phyloP scores from a whole-genome alignment of 1,140 invertebrate genomes.

The Drosophila nikananu region DNA sequence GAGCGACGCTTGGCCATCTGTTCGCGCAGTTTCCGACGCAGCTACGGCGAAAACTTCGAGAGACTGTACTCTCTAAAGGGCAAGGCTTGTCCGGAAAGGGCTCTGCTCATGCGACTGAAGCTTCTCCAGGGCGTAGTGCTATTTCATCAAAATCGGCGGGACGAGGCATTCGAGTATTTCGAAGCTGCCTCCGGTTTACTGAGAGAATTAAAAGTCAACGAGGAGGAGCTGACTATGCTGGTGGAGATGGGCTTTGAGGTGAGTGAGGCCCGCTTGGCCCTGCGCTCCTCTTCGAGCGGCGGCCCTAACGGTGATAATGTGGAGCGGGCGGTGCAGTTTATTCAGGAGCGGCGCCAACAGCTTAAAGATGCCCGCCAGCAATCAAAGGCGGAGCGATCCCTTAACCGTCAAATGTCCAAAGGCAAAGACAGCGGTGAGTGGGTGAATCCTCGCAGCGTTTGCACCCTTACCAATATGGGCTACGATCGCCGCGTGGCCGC shows the following conservation, averaged over 20 bases:
- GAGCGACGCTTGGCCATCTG: slow-evolving; percentile 88
- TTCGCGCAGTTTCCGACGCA: slow-evolving; percentile 88
- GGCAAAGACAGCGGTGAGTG: slow-evolving; percentile 53
- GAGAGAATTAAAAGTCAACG: slow-evolving; percentile 88
- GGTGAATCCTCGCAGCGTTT: slow-evolving; percentile 85
- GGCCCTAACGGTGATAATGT: slow-evolving; percentile 87
- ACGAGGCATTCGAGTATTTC: slow-evolving; percentile 87
- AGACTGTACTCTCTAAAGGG: slow-evolving; percentile 90
- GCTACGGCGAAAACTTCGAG: slow-evolving; percentile 90
- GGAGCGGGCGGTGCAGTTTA: slow-evolving; percentile 88
- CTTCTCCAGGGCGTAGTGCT: slow-evolving; percentile 91
- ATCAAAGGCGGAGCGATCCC: slow-evolving; percentile 86
- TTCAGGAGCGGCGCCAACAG: slow-evolving; percentile 87
- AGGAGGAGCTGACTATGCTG: slow-evolving; percentile 86
- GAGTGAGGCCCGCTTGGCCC: slow-evolving; percentile 88
- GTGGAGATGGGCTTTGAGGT: slow-evolving; percentile 88
- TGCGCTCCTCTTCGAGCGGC: slow-evolving; percentile 86
- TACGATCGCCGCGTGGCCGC: slow-evolving; percentile 87
- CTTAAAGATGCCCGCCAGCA: slow-evolving; percentile 86
- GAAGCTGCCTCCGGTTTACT: slow-evolving; percentile 88
- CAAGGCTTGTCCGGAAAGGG: slow-evolving; percentile 88
- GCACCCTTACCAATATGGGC: slow-evolving; percentile 89
- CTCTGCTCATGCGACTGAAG: slow-evolving; percentile 91
- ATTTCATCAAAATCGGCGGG: slow-evolving; percentile 90
- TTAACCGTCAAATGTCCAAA: slow-evolving; percentile 74